Conservation (phyloP, 2,888 invertebrate genomes). For the Bimastos eiseni region DNA sequence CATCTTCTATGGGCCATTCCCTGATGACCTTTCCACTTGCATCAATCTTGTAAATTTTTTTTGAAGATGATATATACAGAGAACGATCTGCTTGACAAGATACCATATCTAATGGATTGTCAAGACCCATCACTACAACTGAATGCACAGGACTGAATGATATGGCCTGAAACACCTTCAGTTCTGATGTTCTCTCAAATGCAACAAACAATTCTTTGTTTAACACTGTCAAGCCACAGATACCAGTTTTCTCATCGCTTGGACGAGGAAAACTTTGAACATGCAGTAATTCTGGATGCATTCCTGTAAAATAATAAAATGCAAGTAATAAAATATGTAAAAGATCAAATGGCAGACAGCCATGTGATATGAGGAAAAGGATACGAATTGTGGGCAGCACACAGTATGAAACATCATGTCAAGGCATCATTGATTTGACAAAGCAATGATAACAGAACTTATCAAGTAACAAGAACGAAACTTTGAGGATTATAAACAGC, state of each 20-base stretch:
- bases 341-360: not conserved
- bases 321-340: not conserved
- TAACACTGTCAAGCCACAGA: not conserved
- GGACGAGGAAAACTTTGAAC: not conserved
- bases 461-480: too few species aligned
- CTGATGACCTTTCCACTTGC: not conserved
- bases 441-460: too few species aligned
- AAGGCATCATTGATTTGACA: too few species aligned
- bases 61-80: not conserved
- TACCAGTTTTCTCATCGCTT: not conserved
- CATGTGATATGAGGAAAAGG: not conserved
- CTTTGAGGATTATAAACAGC: too few species aligned
- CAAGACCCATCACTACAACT: not conserved
- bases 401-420: too few species aligned
- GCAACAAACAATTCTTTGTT: not conserved
- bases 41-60: not conserved
- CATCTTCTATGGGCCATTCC: not conserved
- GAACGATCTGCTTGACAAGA: not conserved
- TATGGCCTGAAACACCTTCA: not conserved
- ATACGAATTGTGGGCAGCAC: too few species aligned
- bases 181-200: not conserved
- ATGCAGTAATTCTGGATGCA: not conserved
- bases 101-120: not conserved
- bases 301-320: not conserved
- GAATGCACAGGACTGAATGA: not conserved